A percentile compares a stretch with the other conserved stretches of the same genome.
Conservation (phyloP, 2,888 invertebrate genomes). For the Calliphora vomitoria region DNA sequence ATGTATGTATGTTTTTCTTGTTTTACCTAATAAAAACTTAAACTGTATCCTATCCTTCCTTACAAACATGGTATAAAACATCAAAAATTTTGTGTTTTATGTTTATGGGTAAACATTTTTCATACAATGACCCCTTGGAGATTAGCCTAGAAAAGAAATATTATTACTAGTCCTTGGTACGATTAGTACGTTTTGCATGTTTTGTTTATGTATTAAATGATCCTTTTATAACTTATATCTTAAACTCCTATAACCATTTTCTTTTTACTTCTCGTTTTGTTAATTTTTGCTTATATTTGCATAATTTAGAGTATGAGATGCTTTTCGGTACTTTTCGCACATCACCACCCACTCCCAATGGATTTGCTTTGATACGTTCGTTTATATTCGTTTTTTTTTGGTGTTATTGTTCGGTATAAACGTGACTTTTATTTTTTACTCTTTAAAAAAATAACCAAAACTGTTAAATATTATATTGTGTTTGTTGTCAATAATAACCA, state of each 20-base stretch:
- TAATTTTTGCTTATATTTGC: too few relatives aligned
- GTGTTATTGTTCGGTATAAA: background rate
- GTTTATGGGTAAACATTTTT: slow-evolving; percentile 22
- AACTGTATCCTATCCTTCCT: background rate
- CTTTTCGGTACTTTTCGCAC: too few relatives aligned
- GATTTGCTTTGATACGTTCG: background rate
- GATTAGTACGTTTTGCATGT: slow-evolving; percentile 5
- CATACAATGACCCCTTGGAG: slow-evolving; percentile 65
- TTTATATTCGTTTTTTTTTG: background rate
- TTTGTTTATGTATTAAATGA: slow-evolving; percentile 19
- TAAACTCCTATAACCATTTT: background rate
- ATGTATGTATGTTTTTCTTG: background rate
- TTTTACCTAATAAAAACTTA: slow-evolving; percentile 23
- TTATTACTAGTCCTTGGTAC: slow-evolving; percentile 45
- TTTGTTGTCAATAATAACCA: slow-evolving; percentile 56
- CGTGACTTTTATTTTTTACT: slow-evolving; percentile 58
- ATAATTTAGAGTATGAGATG: too few relatives aligned
- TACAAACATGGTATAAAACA: slow-evolving; percentile 18
- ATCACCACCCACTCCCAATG: background rate
- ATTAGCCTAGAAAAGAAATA: slow-evolving; percentile 57
- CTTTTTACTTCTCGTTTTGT: too few relatives aligned
- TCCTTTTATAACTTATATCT: slow-evolving; percentile 37
- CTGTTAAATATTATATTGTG: slow-evolving; percentile 36
- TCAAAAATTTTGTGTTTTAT: slow-evolving; percentile 53
- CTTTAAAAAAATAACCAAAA: slow-evolving; percentile 1